Evolutionary conservation across 92 coral and sea anemone genomes (phyloP), one percentile per base, ranked within the genome.

Genomic region (Zoanthus sociatus): DNA sequence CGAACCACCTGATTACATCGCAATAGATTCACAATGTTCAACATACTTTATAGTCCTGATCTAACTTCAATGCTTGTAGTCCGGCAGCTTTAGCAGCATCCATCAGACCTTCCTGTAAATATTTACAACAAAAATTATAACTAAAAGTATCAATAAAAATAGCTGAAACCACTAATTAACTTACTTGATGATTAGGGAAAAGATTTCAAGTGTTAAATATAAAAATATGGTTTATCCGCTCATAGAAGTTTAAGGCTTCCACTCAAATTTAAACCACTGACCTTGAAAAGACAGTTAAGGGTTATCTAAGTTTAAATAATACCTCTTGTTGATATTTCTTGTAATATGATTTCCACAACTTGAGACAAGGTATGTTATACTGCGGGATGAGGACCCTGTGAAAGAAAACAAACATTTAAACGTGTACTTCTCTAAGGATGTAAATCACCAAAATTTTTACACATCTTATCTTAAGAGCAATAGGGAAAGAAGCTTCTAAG

Each of bases 321-420:
- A 89, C 92, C 87, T 90, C 92, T 60, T 72, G 74, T 53, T 73
- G 77, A 44, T 87, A 60, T 26, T 73, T 90, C 71, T 88, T 83
- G 78, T 95, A 97, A 69, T 90, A 91, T 3, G 98, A 89, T 37
- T 94, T 94, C 99, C 99, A 97, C 53, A 97, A 78, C 47, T 93
- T 93, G n/a, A 97, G 93, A 58, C 89, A 92, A 64, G 98, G 92
- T 18, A 89, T 90, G 78, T 90, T 89, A 92, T 93, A 97, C 73
- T 93, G 93, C 45, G 99, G 99, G 45, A 93, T 89, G 7, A 97
- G 90, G 56, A 92, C 91, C 78, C 97, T 92, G 79, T 20, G 21
- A 26, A 10, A 44, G 13, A 73, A 18, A 12, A 32, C 13, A 76
- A 7, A 47, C 16, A 12, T 31, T 12, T 9, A 20, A 4, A 7